Base-by-base conservation (phyloP, 2,113 vertebrate species). In the Tor tambroides region DNA sequence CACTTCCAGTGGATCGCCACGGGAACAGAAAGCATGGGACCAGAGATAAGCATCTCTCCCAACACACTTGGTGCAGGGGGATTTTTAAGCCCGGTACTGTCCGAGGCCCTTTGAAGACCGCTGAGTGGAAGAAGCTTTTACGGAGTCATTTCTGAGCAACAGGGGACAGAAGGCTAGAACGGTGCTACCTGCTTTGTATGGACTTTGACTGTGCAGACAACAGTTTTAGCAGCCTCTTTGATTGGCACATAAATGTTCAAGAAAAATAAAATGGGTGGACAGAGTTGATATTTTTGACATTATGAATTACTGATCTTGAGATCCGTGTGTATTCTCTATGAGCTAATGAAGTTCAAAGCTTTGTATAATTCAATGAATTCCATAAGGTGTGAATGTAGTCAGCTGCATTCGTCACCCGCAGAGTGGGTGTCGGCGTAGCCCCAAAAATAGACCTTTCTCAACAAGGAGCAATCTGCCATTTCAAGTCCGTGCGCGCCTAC, bases 361-460 rank as follows among this genome's bases (percentile, higher is more conserved):
- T 12, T 38, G 76, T 38, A 23, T 56, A 49, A 85, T 65, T 74
- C 54, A 35, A 30, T 80, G 43, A 38, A 59, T 69, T 80, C 76
- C n/a, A 74, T 80, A 86, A 80, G 76, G 76, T 86, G 85, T 86
- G 63, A 86, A 80, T 79, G 61, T n/a, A 80, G 41, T 80, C 85
- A 86, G 61, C 76, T 67, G 61, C 61, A 71, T 80, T 71, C 30
- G 76, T 86, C 85, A 80, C 85, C 85, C 61, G n/a, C 61, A 79
- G 85, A 80, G 76, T 79, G 77, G 76, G 85, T 86, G 85, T 86
- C 61, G 6, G 76, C 32, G 9, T 75, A 41, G 30, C 83, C 77
- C 85, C 82, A 46, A 84, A 87, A 89, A 89, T 87, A 89, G 88
- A 78, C 82, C 88, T 79, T 65, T 87, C 82, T 63, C 82, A 81